Evolutionary conservation across 1,140 invertebrate species (phyloP).

Genomic region (Amphibalanus amphitrite): DNA sequence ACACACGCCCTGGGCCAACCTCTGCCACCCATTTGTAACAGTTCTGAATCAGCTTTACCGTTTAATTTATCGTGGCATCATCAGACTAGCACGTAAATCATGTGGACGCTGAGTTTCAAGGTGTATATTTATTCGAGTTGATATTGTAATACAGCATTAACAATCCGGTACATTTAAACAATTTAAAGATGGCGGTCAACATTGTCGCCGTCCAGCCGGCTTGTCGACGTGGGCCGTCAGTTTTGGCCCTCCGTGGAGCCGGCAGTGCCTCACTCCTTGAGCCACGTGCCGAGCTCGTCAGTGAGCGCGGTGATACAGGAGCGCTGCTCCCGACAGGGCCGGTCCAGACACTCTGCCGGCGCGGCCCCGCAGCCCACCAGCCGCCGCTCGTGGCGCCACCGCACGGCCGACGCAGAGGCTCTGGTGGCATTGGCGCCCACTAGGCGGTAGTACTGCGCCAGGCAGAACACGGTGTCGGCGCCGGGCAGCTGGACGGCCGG

Average conservation of each 20-base stretch:
- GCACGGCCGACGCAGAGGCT: background rate
- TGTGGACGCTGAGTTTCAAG: too few relatives aligned
- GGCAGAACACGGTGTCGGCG: background rate
- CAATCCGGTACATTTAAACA: too few relatives aligned
- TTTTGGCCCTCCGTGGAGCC: background rate
- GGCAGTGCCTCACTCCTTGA: background rate
- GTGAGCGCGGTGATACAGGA: background rate
- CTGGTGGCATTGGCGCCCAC: background rate
- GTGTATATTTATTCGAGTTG: too few relatives aligned
- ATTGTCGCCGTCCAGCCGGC: too few relatives aligned
- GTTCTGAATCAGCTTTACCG: too few relatives aligned
- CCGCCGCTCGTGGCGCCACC: background rate
- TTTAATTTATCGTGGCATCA: too few relatives aligned
- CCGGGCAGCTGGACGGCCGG: background rate
- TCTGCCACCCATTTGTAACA: too few relatives aligned
- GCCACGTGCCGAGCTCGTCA: background rate
- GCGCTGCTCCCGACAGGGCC: background rate
- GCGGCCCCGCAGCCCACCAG: background rate
- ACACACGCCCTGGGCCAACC: too few relatives aligned
- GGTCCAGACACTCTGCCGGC: background rate
- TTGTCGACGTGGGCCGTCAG: background rate
- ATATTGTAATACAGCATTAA: too few relatives aligned
- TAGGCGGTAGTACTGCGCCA: background rate
- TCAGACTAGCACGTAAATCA: too few relatives aligned
- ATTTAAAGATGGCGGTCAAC: too few relatives aligned